Evolutionary conservation across 1,140 invertebrate genomes (phyloP).

Genomic region (Hestina assimilis): DNA sequence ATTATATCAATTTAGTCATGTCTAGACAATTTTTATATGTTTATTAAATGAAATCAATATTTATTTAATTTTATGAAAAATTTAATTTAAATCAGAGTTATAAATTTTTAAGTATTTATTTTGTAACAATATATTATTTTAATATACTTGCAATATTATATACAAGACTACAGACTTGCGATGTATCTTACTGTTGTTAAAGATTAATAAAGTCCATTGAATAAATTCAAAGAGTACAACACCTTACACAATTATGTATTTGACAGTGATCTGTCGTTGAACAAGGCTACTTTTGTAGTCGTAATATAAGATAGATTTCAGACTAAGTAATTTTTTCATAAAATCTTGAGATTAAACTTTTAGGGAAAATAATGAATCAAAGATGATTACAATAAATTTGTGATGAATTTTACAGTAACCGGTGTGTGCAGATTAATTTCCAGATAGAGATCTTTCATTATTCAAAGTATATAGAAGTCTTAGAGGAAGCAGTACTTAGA

Average conservation of each 20-base stretch:
- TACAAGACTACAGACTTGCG: slow-evolving; percentile 5
- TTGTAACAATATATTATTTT: background rate
- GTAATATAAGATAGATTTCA: slow-evolving; percentile 4
- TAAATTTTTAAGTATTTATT: slow-evolving; percentile 4
- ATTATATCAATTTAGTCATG: background rate
- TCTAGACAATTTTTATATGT: background rate
- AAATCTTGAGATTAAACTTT: slow-evolving; percentile 6
- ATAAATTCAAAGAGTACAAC: slow-evolving; percentile 19
- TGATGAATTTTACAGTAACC: slow-evolving; percentile 5
- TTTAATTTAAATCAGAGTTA: background rate
- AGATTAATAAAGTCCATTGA: slow-evolving; percentile 17
- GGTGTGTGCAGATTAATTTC: background rate
- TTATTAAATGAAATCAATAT: background rate
- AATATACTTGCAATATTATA: background rate
- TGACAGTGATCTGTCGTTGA: background rate
- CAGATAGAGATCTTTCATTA: background rate
- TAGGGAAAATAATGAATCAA: background rate
- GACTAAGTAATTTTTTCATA: slow-evolving; percentile 1
- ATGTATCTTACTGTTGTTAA: slow-evolving; percentile 14
- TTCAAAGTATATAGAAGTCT: slow-evolving; percentile 24
- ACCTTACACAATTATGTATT: slow-evolving; percentile 6
- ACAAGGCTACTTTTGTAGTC: slow-evolving; percentile 20
- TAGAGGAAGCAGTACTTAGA: slow-evolving; percentile 47
- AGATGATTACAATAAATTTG: slow-evolving; percentile 5
- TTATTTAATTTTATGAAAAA: background rate